phyloP scores from a whole-genome alignment of 2,888 invertebrate species.

The Bombylius discolor region DNA sequence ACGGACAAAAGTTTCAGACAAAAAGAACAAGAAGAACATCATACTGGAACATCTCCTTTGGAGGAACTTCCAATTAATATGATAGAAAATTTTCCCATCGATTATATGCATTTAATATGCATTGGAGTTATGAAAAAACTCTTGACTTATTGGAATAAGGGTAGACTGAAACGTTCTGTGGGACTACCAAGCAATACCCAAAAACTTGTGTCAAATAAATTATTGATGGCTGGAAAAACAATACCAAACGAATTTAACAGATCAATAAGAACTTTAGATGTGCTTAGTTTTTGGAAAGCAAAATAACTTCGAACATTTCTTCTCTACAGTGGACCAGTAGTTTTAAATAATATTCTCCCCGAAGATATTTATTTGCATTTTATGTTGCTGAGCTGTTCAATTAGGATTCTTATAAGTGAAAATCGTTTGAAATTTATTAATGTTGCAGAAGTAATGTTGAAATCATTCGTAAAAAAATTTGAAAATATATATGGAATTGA shows the following conservation, averaged over 20 bases:
- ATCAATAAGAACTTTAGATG: neutral
- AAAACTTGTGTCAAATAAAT: neutral
- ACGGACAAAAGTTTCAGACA: neutral
- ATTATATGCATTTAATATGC: constrained; percentile 6
- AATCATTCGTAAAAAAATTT: constrained; percentile 12
- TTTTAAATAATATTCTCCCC: constrained; percentile 10
- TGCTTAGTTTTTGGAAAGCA: constrained; percentile 15
- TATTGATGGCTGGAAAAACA: neutral
- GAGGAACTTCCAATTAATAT: constrained; percentile 4
- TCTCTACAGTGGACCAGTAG: constrained; percentile 14
- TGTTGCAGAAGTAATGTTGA: constrained; percentile 13
- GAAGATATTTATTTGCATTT: constrained; percentile 14
- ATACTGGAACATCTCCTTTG: neutral
- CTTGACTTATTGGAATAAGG: neutral
- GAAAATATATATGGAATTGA: constrained; percentile 12
- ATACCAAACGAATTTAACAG: constrained; percentile 3
- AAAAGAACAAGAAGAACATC: neutral
- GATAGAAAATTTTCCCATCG: constrained; percentile 1
- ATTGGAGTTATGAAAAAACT: constrained; percentile 1
- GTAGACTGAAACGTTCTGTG: neutral
- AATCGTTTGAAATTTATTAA: constrained; percentile 3
- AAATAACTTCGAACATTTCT: constrained; percentile 16
- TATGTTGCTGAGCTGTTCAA: constrained; percentile 14
- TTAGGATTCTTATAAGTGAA: constrained; percentile 5
- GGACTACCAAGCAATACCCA: neutral